Evolutionary conservation across 2,888 invertebrate species (phyloP), one percentile per base, ranked within the genome.

Genomic region (Melinaea marsaeus): DNA sequence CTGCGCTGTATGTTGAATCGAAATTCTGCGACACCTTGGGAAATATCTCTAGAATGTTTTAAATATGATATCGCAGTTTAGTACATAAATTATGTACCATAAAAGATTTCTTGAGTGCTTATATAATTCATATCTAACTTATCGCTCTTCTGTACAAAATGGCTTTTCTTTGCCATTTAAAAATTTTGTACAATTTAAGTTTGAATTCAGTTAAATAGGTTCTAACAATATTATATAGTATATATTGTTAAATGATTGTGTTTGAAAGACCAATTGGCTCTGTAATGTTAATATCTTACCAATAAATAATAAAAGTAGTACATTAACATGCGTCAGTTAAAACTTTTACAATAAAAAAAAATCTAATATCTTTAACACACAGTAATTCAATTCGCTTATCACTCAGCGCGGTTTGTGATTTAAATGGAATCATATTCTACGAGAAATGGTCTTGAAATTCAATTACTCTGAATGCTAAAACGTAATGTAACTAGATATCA

Each of bases 1-100:
- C 9, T 42, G 9, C 42, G 9, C 42, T 42, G 37, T 37, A 37
- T 7, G 5, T 37, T 37, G 42, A 51, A 51, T 51, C 51, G 7
- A 32, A 51, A 51, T 51, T 47, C 51, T 37, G 51, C 22, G 48
- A 46, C 61, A 57, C 32, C 68, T 68, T 64, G 58, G 69, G 70
- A 73, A 64, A 68, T 73, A 72, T 74, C 51, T 72, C 74, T 73
- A 67, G 64, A 74, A 75, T 72, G 68, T 78, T 75, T 76, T 75
- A 75, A 78, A 76, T 79, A 77, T 73, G 72, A 69, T 64, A 69
- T 64, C 75, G 71, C 74, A 74, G 60, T 71, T 73, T 66, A 68
- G 68, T 58, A 69, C 71, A 75, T 77, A 75, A 79, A 76, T 77
- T 79, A 73, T 65, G 60, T 62, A 63, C 42, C 9, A 2, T 42